Conservation (phyloP, 2,888 invertebrate species). For the Nemotelus nigrinus region DNA sequence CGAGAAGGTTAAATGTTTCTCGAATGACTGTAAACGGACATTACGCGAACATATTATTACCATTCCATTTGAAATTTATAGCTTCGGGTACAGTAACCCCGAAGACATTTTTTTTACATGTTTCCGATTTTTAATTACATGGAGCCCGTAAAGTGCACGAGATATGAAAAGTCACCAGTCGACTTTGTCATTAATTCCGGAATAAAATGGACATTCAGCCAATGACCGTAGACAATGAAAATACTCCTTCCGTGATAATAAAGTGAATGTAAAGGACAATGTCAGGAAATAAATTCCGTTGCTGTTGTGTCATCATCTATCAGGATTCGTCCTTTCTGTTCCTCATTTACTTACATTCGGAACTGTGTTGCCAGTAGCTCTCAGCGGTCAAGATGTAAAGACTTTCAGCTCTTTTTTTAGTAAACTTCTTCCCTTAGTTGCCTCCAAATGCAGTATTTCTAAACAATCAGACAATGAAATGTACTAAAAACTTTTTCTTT, state of each 20-base stretch:
- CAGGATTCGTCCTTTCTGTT: constrained; percentile 30
- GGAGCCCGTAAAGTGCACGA: constrained; percentile 4
- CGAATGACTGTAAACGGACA: constrained; percentile 5
- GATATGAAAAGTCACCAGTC: constrained; percentile 18
- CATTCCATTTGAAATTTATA: constrained; percentile 2
- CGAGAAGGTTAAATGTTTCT: neutral
- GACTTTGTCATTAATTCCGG: constrained; percentile 28
- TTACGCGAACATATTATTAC: neutral
- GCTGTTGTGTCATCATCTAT: constrained; percentile 32
- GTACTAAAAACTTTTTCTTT: too few species aligned
- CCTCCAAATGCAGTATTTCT: too few species aligned
- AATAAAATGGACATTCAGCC: constrained; percentile 38
- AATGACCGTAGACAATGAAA: constrained; percentile 39
- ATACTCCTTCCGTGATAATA: constrained; percentile 33
- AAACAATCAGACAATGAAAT: too few species aligned
- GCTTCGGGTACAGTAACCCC: constrained; percentile 21
- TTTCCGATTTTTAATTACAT: constrained; percentile 36
- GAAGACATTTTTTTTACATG: constrained; percentile 20
- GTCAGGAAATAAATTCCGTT: constrained; percentile 39
- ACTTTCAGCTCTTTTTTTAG: neutral
- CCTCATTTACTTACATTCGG: constrained; percentile 1
- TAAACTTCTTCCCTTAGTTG: neutral
- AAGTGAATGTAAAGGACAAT: constrained; percentile 31
- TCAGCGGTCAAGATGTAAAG: too few species aligned
- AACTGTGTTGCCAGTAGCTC: neutral